phyloP scores from a whole-genome alignment of 2,113 vertebrate species.

The Menura novaehollandiae region DNA sequence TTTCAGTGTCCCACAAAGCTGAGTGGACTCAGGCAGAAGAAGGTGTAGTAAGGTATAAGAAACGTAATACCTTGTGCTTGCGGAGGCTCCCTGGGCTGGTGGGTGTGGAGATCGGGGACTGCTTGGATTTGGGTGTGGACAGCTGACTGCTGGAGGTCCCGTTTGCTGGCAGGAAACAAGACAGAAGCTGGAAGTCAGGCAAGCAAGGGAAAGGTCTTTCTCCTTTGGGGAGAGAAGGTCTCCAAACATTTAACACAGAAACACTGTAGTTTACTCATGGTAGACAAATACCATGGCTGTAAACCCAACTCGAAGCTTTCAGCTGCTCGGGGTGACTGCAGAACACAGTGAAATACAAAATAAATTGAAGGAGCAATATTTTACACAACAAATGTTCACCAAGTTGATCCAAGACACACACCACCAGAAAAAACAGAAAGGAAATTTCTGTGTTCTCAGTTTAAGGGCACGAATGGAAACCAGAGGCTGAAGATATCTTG shows the following conservation, averaged over 20 bases:
- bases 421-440: background rate
- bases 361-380: background rate
- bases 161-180: constrained; percentile 81
- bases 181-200: constrained; percentile 55
- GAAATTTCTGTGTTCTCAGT: background rate
- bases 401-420: background rate
- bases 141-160: constrained; percentile 98
- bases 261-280: background rate
- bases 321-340: background rate
- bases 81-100: constrained; percentile 93
- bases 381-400: background rate
- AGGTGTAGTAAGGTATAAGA: constrained; percentile 82
- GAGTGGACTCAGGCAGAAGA: background rate
- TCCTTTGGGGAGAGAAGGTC: background rate
- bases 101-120: constrained; percentile 96
- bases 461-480: background rate
- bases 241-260: background rate
- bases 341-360: background rate
- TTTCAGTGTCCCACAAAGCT: accelerated
- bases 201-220: background rate
- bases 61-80: constrained; percentile 95
- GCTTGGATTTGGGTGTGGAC: constrained; percentile 97
- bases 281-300: background rate
- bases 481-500: background rate
- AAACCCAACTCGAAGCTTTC: background rate